These are phyloP conservation scores for Volucella zonaria DNA, from an alignment of 2,888 invertebrate genomes.

Conservation along the genomic window DNA sequence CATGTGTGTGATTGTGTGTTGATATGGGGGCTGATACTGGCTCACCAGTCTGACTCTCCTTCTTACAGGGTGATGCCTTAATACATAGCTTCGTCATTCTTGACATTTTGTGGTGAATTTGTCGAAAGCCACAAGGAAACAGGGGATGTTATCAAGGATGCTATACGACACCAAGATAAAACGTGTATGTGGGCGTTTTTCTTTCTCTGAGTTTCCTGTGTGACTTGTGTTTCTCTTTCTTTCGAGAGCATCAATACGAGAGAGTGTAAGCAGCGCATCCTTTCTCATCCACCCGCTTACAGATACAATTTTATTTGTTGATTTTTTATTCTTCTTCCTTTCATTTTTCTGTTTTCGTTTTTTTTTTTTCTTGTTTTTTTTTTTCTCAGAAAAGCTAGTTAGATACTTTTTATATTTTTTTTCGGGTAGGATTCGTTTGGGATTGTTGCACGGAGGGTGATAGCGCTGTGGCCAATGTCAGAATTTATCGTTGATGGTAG, in stretches of 20 bases:
- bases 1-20: constrained; percentile 47
- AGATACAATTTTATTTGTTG: constrained; percentile 41
- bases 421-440: constrained; percentile 9
- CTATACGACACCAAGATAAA: constrained; percentile 5
- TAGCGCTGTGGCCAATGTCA: constrained; percentile 69
- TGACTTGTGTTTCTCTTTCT: constrained; percentile 71
- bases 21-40: constrained; percentile 18
- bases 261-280: constrained; percentile 60
- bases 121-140: constrained; percentile 80
- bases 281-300: constrained; percentile 49
- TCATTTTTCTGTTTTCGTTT: constrained; percentile 12
- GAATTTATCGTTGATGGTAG: constrained; percentile 64
- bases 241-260: constrained; percentile 51
- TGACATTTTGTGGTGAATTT: constrained; percentile 83
- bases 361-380: constrained; percentile 29
- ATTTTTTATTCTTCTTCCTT: constrained; percentile 30
- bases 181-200: constrained; percentile 65
- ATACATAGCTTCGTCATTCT: constrained; percentile 79
- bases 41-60: constrained; percentile 12
- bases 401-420: constrained; percentile 30
- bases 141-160: constrained; percentile 74
- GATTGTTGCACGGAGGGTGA: constrained; percentile 60
- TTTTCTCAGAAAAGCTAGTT: constrained; percentile 60
- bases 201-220: constrained; percentile 45
- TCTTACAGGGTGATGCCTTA: constrained; percentile 56